These are phyloP conservation scores for Scarus forsteni DNA, from an alignment of 2,797 vertebrate species.

Conservation along the genomic window DNA sequence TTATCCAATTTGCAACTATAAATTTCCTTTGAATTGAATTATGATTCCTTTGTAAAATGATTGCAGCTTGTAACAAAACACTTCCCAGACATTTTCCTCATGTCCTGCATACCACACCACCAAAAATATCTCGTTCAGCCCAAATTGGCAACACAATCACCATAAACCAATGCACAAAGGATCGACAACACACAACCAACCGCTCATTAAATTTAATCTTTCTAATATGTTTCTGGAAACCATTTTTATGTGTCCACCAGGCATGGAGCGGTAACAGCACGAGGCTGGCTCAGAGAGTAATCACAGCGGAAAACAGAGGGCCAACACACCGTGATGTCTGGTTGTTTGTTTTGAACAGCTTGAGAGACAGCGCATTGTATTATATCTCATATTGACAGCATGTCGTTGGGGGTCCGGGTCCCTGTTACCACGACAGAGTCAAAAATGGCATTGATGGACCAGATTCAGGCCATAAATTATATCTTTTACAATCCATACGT, in stretches of 20 bases:
- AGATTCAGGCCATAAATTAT: too few species aligned
- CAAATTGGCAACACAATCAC: conserved; percentile 2
- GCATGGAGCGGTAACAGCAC: conserved; percentile 16
- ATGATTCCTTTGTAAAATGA: not conserved
- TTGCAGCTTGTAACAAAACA: not conserved
- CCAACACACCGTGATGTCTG: not conserved
- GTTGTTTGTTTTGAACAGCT: conserved; percentile 1
- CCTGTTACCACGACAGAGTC: too few species aligned
- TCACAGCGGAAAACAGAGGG: conserved; percentile 11
- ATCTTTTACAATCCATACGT: too few species aligned
- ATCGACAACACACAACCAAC: conserved; percentile 20
- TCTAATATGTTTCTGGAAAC: conserved; percentile 26
- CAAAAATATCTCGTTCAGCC: not conserved
- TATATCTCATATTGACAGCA: too few species aligned
- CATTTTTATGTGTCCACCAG: conserved; percentile 6
- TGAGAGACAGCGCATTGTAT: not conserved
- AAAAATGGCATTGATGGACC: too few species aligned
- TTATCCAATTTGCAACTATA: not conserved
- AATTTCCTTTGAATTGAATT: not conserved
- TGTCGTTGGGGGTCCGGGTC: too few species aligned
- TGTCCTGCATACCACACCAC: not conserved
- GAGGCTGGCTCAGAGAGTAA: conserved; percentile 2
- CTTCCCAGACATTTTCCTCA: not conserved
- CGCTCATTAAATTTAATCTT: conserved; percentile 25
- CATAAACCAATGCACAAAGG: conserved; percentile 3